Evolutionary conservation across 2,888 invertebrate genomes (phyloP), one percentile per base, ranked within the genome.

Genomic region (Thysanoteuthis rhombus): DNA sequence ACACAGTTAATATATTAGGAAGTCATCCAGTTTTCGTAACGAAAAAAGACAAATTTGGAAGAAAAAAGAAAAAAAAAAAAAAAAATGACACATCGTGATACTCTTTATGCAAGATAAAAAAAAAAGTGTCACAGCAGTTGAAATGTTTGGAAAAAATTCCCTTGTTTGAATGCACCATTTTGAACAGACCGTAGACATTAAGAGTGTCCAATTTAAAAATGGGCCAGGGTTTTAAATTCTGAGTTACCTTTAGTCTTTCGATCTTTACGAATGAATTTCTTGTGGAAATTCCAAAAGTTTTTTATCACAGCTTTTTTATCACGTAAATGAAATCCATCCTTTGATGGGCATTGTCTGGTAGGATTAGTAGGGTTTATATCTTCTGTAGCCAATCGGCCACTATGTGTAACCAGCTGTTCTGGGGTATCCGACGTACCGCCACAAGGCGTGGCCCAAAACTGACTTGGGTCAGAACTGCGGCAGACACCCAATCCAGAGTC

Each of bases 231-330:
- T 32, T 92, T 92, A 92, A 92, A 92, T 92, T 92, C 92, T 40
- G 92, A 45, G 40, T 92, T 45, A 92, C 45, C n/a, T 40, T 92
- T 92, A 32, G 40, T 42, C 28, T 92, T 40, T 42, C 42, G 42
- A 28, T 92, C 45, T 45, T 92, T 92, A 39, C 92, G 92, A 12
- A 92, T 92, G 45, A 92, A 92, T 12, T 92, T 92, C 92, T 92
- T 92, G 40, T 92, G 92, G n/a, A 92, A 92, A 92, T 92, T 92
- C 92, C 92, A 92, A 92, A 92, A 92, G 32, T 92, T 92, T 92
- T 92, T 92, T 45, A 92, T 92, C 92, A 92, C 92, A 92, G 92
- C 92, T n/a, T 92, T 92, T 45, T 92, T 92, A 92, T 92, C 45
- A 92, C 92, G 92, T 92, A 92, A 45, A 45, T 45, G 92, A 45